These are phyloP conservation scores for Leptoclinus maculatus DNA, from an alignment of 2,797 vertebrate species.

Conservation along the genomic window DNA sequence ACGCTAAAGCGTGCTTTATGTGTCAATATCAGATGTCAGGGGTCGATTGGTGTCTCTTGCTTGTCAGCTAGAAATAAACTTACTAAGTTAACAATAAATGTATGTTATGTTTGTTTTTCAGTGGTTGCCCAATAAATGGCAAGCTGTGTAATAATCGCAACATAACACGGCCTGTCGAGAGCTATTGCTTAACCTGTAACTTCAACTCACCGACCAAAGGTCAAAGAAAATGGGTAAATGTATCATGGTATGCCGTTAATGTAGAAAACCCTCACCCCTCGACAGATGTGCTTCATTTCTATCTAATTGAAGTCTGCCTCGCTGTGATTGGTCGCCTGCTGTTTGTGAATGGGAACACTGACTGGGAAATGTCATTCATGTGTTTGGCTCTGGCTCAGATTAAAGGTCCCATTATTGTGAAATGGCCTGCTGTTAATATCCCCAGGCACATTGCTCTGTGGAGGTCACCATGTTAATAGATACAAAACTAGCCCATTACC, in stretches of 20 bases:
- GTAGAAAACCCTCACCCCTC: constrained; percentile 45
- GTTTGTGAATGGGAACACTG: constrained; percentile 72
- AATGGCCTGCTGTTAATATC: constrained; percentile 66
- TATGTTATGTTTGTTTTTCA: not conserved
- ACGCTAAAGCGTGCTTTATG: too few species aligned
- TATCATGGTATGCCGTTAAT: constrained; percentile 30
- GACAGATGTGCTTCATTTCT: constrained; percentile 73
- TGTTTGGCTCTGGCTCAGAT: constrained; percentile 72
- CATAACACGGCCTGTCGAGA: not conserved
- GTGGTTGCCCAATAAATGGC: too few species aligned
- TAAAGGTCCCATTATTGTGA: constrained; percentile 76
- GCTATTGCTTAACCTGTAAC: not conserved
- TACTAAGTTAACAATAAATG: not conserved
- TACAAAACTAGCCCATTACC: constrained; percentile 61
- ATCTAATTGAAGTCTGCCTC: constrained; percentile 69
- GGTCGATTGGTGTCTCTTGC: not conserved
- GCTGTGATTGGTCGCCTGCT: constrained; percentile 74
- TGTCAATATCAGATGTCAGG: too few species aligned
- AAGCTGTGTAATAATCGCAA: too few species aligned
- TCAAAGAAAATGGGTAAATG: constrained; percentile 22
- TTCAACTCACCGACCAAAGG: constrained; percentile 20
- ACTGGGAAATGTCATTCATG: constrained; percentile 76
- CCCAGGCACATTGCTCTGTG: constrained; percentile 59
- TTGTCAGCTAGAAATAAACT: not conserved
- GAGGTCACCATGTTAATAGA: constrained; percentile 75